Percentiles rank a stretch among this genome's conserved stretches.
Conservation (phyloP, 2,888 invertebrate species). For the Caenorhabditis sp. region DNA sequence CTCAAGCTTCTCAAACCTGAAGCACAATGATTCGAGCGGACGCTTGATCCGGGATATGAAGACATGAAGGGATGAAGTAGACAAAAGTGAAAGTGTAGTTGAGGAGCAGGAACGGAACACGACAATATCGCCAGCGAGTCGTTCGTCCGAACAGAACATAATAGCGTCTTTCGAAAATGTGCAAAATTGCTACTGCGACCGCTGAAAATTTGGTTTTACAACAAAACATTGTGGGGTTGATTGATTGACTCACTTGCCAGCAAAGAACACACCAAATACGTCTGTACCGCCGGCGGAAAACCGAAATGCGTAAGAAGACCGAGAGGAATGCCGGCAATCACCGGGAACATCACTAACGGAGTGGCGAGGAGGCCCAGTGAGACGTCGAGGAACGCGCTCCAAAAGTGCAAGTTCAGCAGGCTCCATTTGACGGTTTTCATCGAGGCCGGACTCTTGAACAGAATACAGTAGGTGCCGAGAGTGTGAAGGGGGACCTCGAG, state of each 20-base stretch:
- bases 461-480: slow-evolving; percentile 29
- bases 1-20: too few relatives aligned
- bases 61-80: too few relatives aligned
- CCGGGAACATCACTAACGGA: neutral
- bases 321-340: neutral
- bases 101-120: neutral
- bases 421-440: slow-evolving; percentile 39
- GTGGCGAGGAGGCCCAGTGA: neutral
- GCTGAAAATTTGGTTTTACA: too few relatives aligned
- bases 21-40: too few relatives aligned
- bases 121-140: neutral
- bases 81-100: neutral
- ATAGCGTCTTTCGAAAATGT: neutral
- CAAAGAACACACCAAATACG: too few relatives aligned
- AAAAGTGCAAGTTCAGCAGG: slow-evolving; percentile 23
- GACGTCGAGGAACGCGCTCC: slow-evolving; percentile 22
- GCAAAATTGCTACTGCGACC: neutral
- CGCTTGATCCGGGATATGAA: too few relatives aligned
- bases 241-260: too few relatives aligned
- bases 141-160: neutral
- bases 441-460: slow-evolving; percentile 19
- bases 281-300: neutral
- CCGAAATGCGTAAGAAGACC: neutral
- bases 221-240: too few relatives aligned
- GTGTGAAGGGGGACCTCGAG: slow-evolving; percentile 23